A percentile compares a stretch with the other conserved stretches of the same genome.
These are phyloP conservation scores for Terebella lapidaria DNA, from an alignment of 2,888 invertebrate species.

Conservation along the genomic window DNA sequence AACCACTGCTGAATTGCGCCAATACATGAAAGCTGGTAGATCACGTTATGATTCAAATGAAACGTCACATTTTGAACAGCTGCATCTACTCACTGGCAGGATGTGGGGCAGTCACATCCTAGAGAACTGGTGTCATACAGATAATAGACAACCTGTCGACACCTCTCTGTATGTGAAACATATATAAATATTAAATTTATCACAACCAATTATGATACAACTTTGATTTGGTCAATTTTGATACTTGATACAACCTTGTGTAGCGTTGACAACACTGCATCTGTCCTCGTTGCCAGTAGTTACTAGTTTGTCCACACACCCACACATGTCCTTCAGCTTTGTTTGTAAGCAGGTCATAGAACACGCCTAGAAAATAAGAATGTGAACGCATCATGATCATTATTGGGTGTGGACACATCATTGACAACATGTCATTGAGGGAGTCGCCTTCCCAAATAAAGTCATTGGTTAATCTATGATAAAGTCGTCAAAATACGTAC, in stretches of 20 bases:
- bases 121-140: constrained; percentile 7
- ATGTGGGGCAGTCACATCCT: constrained; percentile 16
- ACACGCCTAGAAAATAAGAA: constrained; percentile 9
- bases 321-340: constrained; percentile 6
- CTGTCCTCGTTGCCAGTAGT: not conserved
- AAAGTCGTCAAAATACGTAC: too few relatives aligned
- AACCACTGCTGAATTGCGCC: too few relatives aligned
- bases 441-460: too few relatives aligned
- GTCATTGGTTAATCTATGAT: too few relatives aligned
- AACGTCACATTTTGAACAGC: too few relatives aligned
- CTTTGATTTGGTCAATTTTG: not conserved
- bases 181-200: not conserved
- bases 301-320: constrained; percentile 11
- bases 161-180: constrained; percentile 9
- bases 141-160: constrained; percentile 11
- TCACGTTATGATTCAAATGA: too few relatives aligned
- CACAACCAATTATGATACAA: not conserved
- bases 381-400: not conserved
- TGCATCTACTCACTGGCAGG: constrained; percentile 20
- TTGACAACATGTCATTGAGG: too few relatives aligned
- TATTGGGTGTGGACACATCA: too few relatives aligned
- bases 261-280: constrained; percentile 12
- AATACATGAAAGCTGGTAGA: too few relatives aligned
- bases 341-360: constrained; percentile 14
- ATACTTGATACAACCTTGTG: constrained; percentile 20